Conservation (phyloP, 2,113 vertebrate genomes). For the Tetrao urogallus region DNA sequence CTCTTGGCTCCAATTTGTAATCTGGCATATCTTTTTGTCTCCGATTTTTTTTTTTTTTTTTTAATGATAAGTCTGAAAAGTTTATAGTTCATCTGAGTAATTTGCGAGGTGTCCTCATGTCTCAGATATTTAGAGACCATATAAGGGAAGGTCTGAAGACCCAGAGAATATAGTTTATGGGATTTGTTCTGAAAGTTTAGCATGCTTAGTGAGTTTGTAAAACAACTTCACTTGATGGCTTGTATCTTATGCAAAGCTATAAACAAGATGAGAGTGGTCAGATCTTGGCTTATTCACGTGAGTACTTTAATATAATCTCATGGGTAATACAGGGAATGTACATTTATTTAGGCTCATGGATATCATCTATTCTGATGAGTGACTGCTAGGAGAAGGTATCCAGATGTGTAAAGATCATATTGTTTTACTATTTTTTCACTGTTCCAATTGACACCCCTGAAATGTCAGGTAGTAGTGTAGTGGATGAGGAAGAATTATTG, state of each 20-base stretch:
- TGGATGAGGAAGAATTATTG: background rate
- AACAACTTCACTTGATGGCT: conserved; percentile 4
- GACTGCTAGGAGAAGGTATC: background rate
- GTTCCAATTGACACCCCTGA: background rate
- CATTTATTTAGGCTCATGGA: background rate
- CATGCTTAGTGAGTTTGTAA: background rate
- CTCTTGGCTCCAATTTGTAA: background rate
- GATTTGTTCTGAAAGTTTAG: conserved; percentile 21
- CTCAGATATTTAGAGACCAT: conserved; percentile 59
- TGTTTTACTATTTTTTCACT: background rate
- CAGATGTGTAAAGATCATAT: background rate
- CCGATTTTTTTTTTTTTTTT: background rate
- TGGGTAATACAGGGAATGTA: background rate
- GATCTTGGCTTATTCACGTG: background rate
- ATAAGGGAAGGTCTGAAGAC: conserved; percentile 63
- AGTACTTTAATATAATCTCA: background rate
- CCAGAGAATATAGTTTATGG: conserved; percentile 6
- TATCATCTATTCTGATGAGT: background rate
- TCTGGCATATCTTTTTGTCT: conserved; percentile 18
- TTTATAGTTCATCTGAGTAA: conserved; percentile 44
- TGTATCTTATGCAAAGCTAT: background rate
- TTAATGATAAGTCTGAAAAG: background rate
- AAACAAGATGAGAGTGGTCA: conserved; percentile 3
- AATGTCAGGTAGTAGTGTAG: background rate
- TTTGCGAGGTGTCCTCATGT: conserved; percentile 55